A percentile compares a stretch with the other conserved stretches of the same genome.
These are phyloP conservation scores for Pholis gunnellus DNA, from an alignment of 2,113 vertebrate species.

Conservation along the genomic window DNA sequence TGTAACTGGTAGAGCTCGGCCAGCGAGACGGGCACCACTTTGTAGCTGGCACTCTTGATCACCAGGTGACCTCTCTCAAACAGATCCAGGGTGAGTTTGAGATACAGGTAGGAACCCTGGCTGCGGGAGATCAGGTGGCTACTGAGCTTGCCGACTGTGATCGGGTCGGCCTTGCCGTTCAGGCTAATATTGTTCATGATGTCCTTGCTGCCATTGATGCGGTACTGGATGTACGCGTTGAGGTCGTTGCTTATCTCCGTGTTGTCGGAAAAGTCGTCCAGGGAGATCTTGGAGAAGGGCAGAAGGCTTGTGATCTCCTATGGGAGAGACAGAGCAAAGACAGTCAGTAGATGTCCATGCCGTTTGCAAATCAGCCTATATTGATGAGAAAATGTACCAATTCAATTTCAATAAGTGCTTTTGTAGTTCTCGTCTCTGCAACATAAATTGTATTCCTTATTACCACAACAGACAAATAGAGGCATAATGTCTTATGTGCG, in stretches of 20 bases:
- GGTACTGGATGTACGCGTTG: constrained; percentile 93
- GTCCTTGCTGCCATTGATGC: constrained; percentile 91
- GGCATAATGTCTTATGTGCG: constrained; percentile 16
- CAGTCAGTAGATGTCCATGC: not conserved
- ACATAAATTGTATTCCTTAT: constrained; percentile 17
- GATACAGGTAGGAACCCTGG: constrained; percentile 96
- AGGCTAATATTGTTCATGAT: constrained; percentile 96
- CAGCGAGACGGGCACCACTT: constrained; percentile 96
- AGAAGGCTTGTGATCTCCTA: constrained; percentile 91
- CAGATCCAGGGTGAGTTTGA: constrained; percentile 97
- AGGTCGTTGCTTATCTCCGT: constrained; percentile 92
- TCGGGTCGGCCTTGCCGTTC: constrained; percentile 93
- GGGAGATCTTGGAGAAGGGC: constrained; percentile 89
- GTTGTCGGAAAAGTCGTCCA: constrained; percentile 92
- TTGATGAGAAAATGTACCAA: constrained; percentile 2
- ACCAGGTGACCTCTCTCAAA: constrained; percentile 96
- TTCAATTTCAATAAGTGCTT: not conserved
- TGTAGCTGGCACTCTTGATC: constrained; percentile 98
- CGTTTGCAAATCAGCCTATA: not conserved
- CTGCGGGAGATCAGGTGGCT: constrained; percentile 95
- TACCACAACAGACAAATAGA: not conserved
- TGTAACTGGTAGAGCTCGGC: constrained; percentile 97
- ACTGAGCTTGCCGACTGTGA: constrained; percentile 91
- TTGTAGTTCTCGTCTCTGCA: not conserved
- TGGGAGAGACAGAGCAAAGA: constrained; percentile 28